Percentiles rank a stretch among this genome's conserved stretches.
Evolutionary conservation across 2,888 invertebrate genomes (phyloP).

Genomic region (Eurois occulta): DNA sequence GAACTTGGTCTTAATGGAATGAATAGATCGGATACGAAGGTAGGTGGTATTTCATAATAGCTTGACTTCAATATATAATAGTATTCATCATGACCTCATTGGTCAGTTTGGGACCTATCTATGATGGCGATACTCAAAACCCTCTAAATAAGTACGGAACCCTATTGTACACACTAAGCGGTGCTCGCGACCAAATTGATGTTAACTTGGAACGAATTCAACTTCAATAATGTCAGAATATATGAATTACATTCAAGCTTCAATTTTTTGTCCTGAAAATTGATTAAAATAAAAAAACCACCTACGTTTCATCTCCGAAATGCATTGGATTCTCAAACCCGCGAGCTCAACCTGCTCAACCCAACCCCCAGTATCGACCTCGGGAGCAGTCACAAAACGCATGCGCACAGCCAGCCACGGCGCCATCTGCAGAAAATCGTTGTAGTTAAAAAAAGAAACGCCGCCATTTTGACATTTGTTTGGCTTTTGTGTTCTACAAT

Average conservation of each 20-base stretch:
- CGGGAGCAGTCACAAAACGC: constrained; percentile 80
- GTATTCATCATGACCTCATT: no score
- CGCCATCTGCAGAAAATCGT: constrained; percentile 82
- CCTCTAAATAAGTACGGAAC: background rate
- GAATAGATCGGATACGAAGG: background rate
- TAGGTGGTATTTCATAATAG: background rate
- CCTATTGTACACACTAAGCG: background rate
- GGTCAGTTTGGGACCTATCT: background rate
- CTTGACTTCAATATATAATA: no score
- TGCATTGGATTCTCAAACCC: constrained; percentile 18
- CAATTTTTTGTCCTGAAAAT: background rate
- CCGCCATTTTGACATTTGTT: constrained; percentile 91
- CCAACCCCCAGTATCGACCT: constrained; percentile 73
- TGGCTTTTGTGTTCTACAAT: constrained; percentile 88
- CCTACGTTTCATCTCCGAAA: constrained; percentile 12
- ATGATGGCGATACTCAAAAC: background rate
- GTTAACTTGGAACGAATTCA: background rate
- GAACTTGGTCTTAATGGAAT: background rate
- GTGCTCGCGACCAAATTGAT: background rate
- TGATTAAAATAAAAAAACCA: background rate
- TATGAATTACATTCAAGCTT: background rate
- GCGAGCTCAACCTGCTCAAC: constrained; percentile 29
- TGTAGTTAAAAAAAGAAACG: constrained; percentile 78
- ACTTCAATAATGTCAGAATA: no score
- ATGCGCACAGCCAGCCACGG: constrained; percentile 78